Evolutionary conservation across 2,888 invertebrate genomes (phyloP).

Genomic region (Tubulanus polymorphus): DNA sequence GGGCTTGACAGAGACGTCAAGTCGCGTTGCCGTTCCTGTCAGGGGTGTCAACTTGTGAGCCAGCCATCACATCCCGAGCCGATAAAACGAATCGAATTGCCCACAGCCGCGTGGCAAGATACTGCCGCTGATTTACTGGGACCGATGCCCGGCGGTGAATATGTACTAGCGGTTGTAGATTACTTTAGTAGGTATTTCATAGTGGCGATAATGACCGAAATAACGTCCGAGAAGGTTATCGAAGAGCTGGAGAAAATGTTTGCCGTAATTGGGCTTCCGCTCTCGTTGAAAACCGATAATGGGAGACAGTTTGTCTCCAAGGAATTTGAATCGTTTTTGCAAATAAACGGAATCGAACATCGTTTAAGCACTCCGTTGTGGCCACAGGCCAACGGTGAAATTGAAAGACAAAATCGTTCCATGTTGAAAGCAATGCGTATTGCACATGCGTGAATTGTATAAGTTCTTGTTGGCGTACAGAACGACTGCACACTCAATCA

Average conservation of each 20-base stretch:
- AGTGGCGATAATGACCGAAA: not conserved
- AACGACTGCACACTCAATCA: constrained; percentile 19
- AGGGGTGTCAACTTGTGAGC: constrained; percentile 15
- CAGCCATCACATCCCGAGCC: constrained; percentile 4
- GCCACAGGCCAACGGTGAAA: constrained; percentile 22
- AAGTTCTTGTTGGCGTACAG: constrained; percentile 19
- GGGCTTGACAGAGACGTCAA: constrained; percentile 20
- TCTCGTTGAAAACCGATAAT: constrained; percentile 19
- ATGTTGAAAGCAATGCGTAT: constrained; percentile 22
- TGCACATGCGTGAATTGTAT: constrained; percentile 15
- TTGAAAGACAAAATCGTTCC: constrained; percentile 22
- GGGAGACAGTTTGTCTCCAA: constrained; percentile 19
- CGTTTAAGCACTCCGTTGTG: constrained; percentile 16
- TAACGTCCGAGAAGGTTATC: constrained; percentile 2
- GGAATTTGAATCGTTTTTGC: constrained; percentile 15
- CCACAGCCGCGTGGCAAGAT: constrained; percentile 12
- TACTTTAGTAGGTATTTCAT: constrained; percentile 12
- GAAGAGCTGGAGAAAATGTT: constrained; percentile 2
- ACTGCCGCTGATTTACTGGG: constrained; percentile 15
- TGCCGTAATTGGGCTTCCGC: not conserved
- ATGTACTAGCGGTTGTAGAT: constrained; percentile 12
- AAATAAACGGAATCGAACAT: constrained; percentile 18
- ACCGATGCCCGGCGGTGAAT: constrained; percentile 14
- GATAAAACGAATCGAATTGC: constrained; percentile 7
- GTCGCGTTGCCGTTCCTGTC: constrained; percentile 9